Evolutionary conservation across 1,140 invertebrate species (phyloP).

Genomic region (Megathymus violae): DNA sequence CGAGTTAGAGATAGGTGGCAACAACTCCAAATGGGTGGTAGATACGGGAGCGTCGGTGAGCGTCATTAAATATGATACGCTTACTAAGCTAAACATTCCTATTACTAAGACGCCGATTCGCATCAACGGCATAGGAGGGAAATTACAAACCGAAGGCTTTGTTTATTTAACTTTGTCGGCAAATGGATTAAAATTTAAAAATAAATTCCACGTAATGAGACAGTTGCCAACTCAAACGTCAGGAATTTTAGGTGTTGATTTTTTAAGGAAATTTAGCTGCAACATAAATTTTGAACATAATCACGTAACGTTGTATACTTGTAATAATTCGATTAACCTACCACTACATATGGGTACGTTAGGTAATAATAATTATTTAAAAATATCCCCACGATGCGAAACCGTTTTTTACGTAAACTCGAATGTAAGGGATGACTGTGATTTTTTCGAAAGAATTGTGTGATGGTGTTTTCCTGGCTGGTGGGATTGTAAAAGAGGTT

Average conservation of each 20-base stretch:
- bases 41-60: slow-evolving; percentile 39
- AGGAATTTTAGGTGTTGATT: slow-evolving; percentile 36
- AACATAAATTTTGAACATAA: slow-evolving; percentile 30
- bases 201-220: slow-evolving; percentile 27
- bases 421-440: slow-evolving; percentile 8
- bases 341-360: slow-evolving; percentile 6
- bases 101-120: slow-evolving; percentile 12
- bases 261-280: slow-evolving; percentile 26
- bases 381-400: slow-evolving; percentile 27
- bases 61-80: slow-evolving; percentile 21
- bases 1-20: slow-evolving; percentile 1
- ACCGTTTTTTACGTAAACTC: slow-evolving; percentile 12
- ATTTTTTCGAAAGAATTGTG: slow-evolving; percentile 24
- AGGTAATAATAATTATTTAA: slow-evolving; percentile 18
- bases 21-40: slow-evolving; percentile 31
- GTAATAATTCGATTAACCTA: background rate
- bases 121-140: slow-evolving; percentile 38
- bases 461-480: slow-evolving; percentile 27
- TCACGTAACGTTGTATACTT: slow-evolving; percentile 2
- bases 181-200: slow-evolving; percentile 5
- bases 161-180: slow-evolving; percentile 32
- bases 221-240: slow-evolving; percentile 27
- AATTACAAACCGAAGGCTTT: slow-evolving; percentile 20
- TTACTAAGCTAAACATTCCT: slow-evolving; percentile 5
- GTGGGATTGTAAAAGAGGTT: slow-evolving; percentile 10